A percentile compares a stretch with the other conserved stretches of the same genome.
Evolutionary conservation across 2,113 vertebrate genomes (phyloP).

Genomic region (Petaurus breviceps): DNA sequence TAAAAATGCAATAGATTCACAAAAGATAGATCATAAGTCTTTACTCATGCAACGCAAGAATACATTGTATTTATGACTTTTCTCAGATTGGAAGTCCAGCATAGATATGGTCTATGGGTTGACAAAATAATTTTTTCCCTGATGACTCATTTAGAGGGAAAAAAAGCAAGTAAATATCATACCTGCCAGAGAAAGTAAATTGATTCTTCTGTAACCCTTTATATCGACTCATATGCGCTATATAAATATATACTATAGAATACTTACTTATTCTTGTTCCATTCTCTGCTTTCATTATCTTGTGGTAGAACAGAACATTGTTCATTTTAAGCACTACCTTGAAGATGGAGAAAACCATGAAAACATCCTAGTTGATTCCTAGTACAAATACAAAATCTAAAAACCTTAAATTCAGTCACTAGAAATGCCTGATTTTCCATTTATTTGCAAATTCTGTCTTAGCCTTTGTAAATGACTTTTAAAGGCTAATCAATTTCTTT

Average conservation of each 20-base stretch:
- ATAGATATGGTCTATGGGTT: background rate
- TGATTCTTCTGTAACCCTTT: background rate
- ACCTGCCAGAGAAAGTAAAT: background rate
- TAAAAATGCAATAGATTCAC: background rate
- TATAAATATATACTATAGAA: slow-evolving; percentile 5
- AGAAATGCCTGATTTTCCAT: slow-evolving; percentile 9
- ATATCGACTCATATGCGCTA: background rate
- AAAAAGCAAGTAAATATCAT: background rate
- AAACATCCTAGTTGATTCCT: slow-evolving; percentile 48
- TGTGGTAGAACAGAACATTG: slow-evolving; percentile 36
- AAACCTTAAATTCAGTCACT: slow-evolving; percentile 1
- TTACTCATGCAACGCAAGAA: background rate
- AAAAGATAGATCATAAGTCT: background rate
- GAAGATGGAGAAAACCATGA: slow-evolving; percentile 34
- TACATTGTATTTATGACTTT: background rate
- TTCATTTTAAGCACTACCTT: background rate
- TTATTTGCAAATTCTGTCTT: slow-evolving; percentile 53
- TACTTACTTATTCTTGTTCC: background rate
- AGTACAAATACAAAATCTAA: slow-evolving; percentile 31
- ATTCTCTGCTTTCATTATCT: slow-evolving; percentile 25
- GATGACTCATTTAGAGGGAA: background rate
- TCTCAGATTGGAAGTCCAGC: background rate
- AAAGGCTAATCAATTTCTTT: slow-evolving; percentile 26
- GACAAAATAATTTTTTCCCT: background rate
- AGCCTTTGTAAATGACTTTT: slow-evolving; percentile 3